A percentile compares a stretch with the other conserved stretches of the same genome.
phyloP scores from a whole-genome alignment of 2,888 invertebrate species.

The Synergus umbraculus region DNA sequence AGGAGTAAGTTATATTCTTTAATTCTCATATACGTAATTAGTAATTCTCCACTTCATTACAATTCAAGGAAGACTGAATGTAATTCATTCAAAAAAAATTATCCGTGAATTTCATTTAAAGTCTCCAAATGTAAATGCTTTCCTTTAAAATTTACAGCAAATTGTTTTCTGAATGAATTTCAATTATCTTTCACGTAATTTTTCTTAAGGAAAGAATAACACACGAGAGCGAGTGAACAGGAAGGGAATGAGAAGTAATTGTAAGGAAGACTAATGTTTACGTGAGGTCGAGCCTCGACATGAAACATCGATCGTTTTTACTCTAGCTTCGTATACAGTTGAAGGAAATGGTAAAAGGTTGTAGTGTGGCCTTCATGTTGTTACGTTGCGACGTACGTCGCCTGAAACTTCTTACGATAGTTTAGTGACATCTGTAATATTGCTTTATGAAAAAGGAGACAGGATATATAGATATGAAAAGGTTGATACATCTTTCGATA shows the following conservation, averaged over 20 bases:
- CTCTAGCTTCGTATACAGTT: conserved; percentile 16
- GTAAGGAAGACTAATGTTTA: conserved; percentile 3
- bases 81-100: not conserved
- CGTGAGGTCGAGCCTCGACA: not conserved
- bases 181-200: not conserved
- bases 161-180: not conserved
- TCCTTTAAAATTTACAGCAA: not conserved
- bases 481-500: not conserved
- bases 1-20: not conserved
- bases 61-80: not conserved
- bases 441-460: not conserved
- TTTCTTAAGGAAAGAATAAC: not conserved
- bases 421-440: conserved; percentile 27
- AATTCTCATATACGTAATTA: not conserved
- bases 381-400: not conserved
- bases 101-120: too few relatives aligned
- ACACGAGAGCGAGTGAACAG: not conserved
- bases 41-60: not conserved
- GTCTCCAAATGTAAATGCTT: not conserved
- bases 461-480: not conserved
- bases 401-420: conserved; percentile 22
- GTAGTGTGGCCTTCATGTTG: conserved; percentile 27
- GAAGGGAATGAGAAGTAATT: conserved; percentile 10
- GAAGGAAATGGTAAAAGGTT: conserved; percentile 26
- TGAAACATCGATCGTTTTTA: conserved; percentile 22